Conservation (phyloP, 2,113 vertebrate genomes). For the Pycnonotus jocosus region DNA sequence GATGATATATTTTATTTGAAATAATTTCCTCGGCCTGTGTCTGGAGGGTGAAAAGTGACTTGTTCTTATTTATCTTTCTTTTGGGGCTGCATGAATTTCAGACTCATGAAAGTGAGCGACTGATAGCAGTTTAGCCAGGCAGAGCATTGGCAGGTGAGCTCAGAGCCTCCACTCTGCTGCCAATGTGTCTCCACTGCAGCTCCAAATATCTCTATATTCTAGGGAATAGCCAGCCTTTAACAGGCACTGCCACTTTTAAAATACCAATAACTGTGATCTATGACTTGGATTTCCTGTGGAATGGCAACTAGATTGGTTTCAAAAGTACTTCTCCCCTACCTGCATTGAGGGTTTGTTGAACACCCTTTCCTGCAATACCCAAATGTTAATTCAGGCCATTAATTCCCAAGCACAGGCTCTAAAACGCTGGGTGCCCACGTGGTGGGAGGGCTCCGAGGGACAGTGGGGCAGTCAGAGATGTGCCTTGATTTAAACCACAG, state of each 20-base stretch:
- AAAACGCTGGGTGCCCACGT: accelerated
- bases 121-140: slow-evolving; percentile 62
- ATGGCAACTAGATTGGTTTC: slow-evolving; percentile 23
- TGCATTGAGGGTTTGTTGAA: neutral
- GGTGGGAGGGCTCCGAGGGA: neutral
- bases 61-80: slow-evolving; percentile 77
- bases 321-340: slow-evolving; percentile 4
- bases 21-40: slow-evolving; percentile 69
- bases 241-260: slow-evolving; percentile 39
- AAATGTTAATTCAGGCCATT: neutral
- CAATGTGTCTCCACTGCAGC: neutral
- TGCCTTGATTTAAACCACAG: neutral
- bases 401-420: neutral
- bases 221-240: slow-evolving; percentile 23
- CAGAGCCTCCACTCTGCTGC: slow-evolving; percentile 8
- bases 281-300: slow-evolving; percentile 32
- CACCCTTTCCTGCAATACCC: neutral
- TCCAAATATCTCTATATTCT: neutral
- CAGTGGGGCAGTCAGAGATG: neutral
- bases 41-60: slow-evolving; percentile 73
- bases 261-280: slow-evolving; percentile 49
- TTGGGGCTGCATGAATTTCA: slow-evolving; percentile 67
- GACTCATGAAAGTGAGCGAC: slow-evolving; percentile 67
- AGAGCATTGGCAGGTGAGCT: slow-evolving; percentile 43
- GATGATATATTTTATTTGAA: slow-evolving; percentile 77